Conservation (phyloP, 2,113 vertebrate species). For the Sceloporus tristichus region DNA sequence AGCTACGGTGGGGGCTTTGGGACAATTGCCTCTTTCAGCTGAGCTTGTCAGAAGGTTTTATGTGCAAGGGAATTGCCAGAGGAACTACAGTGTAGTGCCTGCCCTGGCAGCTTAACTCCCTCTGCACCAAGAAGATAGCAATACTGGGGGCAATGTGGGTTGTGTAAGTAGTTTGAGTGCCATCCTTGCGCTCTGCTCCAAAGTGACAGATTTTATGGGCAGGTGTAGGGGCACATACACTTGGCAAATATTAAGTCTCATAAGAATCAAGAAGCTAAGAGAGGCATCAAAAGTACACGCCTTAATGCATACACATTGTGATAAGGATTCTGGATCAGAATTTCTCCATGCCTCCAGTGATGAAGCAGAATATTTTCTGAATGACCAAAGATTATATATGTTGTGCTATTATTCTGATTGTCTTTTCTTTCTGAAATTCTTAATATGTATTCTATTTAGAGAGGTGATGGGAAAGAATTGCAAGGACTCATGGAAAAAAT, state of each 20-base stretch:
- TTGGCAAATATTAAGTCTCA: neutral
- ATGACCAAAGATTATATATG: neutral
- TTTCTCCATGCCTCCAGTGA: neutral
- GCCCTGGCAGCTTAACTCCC: constrained; percentile 1
- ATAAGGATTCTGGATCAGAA: constrained; percentile 5
- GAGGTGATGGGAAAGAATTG: neutral
- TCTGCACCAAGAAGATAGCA: neutral
- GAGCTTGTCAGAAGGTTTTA: constrained; percentile 31
- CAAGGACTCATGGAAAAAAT: neutral
- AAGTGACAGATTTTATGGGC: neutral
- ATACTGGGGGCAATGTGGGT: neutral
- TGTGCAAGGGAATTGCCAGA: constrained; percentile 19
- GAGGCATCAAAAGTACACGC: neutral
- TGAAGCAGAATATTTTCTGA: neutral
- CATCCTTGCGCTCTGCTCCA: neutral
- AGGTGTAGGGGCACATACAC: neutral
- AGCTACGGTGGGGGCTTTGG: constrained; percentile 1
- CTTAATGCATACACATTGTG: neutral
- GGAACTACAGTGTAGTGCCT: neutral
- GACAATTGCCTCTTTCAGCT: constrained; percentile 42
- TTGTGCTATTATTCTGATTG: neutral
- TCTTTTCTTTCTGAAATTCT: neutral
- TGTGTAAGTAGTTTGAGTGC: neutral
- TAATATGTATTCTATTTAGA: neutral
- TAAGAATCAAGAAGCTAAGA: neutral